A percentile compares a stretch with the other conserved stretches of the same genome.
These are phyloP conservation scores for Habropoda laboriosa DNA, from an alignment of 1,140 invertebrate genomes.

Conservation along the genomic window DNA sequence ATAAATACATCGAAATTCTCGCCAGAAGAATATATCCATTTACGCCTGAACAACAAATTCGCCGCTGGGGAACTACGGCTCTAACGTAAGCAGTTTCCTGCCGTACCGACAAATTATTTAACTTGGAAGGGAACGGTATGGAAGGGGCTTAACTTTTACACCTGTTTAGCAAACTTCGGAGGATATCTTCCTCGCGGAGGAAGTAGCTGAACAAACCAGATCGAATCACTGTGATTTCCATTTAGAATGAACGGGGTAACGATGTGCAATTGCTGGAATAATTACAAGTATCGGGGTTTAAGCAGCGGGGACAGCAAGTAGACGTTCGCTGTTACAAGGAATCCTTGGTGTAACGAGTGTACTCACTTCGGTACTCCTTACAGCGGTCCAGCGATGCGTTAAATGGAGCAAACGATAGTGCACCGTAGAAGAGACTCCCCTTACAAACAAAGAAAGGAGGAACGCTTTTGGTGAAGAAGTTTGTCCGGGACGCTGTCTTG, in stretches of 20 bases:
- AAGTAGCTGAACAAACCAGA: not conserved
- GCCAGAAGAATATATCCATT: too few species aligned
- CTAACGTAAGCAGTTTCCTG: not conserved
- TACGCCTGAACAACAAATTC: too few species aligned
- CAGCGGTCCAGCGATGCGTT: constrained; percentile 11
- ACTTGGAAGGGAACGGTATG: not conserved
- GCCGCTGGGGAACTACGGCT: not conserved
- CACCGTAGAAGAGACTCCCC: not conserved
- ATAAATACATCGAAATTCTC: too few species aligned
- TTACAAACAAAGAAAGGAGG: constrained; percentile 8
- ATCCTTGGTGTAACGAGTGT: too few species aligned
- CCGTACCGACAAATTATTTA: not conserved
- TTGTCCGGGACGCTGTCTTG: too few species aligned
- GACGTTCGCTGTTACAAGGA: too few species aligned
- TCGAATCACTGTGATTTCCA: not conserved
- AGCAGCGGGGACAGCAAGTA: too few species aligned
- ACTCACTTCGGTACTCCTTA: not conserved
- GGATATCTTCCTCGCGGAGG: not conserved
- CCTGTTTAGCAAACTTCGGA: not conserved
- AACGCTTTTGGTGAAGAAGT: too few species aligned
- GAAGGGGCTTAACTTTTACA: not conserved
- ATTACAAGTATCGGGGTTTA: not conserved
- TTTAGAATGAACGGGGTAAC: not conserved
- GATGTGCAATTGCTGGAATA: not conserved
- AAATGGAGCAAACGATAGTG: constrained; percentile 15